phyloP scores from a whole-genome alignment of 2,888 invertebrate species.

The Rhogogaster chlorosoma region DNA sequence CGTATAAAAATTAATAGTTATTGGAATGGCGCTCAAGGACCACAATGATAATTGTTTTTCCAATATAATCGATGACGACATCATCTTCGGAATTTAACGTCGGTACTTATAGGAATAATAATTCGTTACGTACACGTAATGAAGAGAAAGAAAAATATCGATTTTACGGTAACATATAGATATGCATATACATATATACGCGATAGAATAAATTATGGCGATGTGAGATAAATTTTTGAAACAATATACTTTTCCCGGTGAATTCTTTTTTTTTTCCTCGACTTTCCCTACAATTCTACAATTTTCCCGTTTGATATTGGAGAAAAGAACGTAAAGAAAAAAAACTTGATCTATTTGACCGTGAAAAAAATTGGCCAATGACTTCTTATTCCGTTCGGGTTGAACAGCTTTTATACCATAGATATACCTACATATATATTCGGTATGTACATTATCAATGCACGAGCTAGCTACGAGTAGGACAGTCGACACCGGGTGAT shows the following conservation, averaged over 20 bases:
- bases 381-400: neutral
- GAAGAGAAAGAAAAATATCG: neutral
- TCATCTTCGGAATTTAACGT: neutral
- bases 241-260: too few species aligned
- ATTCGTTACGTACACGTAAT: neutral
- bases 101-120: neutral
- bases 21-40: neutral
- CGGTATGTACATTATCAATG: neutral
- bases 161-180: neutral
- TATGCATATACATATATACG: neutral
- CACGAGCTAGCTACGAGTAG: neutral
- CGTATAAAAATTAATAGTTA: neutral
- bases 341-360: neutral
- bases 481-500: neutral
- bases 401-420: neutral
- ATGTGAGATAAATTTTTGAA: too few species aligned
- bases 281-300: too few species aligned
- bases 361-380: neutral
- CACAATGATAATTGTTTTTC: neutral
- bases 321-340: neutral
- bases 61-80: neutral
- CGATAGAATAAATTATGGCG: neutral
- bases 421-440: neutral
- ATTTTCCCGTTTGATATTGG: too few species aligned
- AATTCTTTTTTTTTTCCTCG: too few species aligned